Conservation (phyloP, 2,113 vertebrate genomes). For the Etia nguti region DNA sequence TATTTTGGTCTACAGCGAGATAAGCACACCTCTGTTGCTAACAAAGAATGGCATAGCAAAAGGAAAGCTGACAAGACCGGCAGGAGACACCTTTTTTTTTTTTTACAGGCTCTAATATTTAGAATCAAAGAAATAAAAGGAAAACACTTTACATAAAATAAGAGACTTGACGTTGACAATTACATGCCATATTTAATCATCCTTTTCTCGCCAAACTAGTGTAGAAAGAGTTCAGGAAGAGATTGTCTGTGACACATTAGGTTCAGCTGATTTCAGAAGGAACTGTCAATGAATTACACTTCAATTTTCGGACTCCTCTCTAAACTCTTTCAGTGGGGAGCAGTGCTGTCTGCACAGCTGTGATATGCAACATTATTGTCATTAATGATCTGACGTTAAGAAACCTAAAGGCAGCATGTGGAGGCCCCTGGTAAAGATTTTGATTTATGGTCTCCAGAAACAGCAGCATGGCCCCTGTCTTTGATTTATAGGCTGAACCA, state of each 20-base stretch:
- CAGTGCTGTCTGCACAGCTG: not conserved
- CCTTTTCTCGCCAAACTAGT: not conserved
- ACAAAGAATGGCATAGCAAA: not conserved
- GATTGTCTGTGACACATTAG: not conserved
- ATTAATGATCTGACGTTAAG: not conserved
- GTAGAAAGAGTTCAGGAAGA: not conserved
- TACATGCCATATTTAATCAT: not conserved
- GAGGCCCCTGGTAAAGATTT: not conserved
- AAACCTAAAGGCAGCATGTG: not conserved
- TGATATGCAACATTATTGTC: not conserved
- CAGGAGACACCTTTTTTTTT: not conserved
- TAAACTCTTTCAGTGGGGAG: not conserved
- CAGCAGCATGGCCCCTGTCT: not conserved
- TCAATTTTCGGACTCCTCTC: not conserved
- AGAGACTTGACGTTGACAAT: rapidly evolving
- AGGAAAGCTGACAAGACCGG: not conserved
- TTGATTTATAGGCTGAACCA: not conserved
- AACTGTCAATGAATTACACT: not conserved
- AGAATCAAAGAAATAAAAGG: not conserved
- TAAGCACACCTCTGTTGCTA: not conserved
- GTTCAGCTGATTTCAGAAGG: not conserved
- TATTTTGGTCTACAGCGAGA: not conserved
- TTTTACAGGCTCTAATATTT: not conserved
- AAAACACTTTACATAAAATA: not conserved
- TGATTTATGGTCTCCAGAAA: not conserved